phyloP scores from a whole-genome alignment of 2,113 vertebrate species.

The Ciconia boyciana region DNA sequence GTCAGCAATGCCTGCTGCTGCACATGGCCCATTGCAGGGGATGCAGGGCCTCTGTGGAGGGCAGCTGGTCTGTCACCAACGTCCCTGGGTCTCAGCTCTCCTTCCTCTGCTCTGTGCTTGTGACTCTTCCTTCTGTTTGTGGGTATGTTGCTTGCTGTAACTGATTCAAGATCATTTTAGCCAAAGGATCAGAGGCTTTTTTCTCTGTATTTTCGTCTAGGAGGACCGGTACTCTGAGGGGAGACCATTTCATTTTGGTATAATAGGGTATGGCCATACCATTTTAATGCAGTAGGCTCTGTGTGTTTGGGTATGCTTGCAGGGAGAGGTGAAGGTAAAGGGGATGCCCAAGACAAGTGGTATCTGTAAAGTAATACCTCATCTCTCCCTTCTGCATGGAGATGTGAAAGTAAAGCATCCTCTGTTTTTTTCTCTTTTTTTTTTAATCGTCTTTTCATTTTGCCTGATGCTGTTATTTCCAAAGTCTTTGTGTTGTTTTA shows the following conservation, averaged over 20 bases:
- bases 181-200: neutral
- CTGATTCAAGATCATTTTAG: neutral
- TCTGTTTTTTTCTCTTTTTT: rapidly evolving
- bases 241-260: neutral
- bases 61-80: neutral
- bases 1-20: too few relatives aligned
- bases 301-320: neutral
- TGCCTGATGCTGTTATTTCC: neutral
- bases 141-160: neutral
- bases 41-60: rapidly evolving
- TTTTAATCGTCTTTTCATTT: neutral
- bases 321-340: neutral
- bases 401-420: neutral
- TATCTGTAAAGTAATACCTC: neutral
- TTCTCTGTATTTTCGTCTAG: neutral
- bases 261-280: rapidly evolving
- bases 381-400: neutral
- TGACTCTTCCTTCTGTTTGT: rapidly evolving
- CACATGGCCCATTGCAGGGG: neutral
- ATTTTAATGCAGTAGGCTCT: neutral
- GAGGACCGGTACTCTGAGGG: neutral
- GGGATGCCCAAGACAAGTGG: neutral
- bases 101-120: rapidly evolving
- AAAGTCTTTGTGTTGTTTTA: neutral
- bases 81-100: too few relatives aligned